Evolutionary conservation across 1,140 invertebrate genomes (phyloP).

Genomic region (Bombus confusus): DNA sequence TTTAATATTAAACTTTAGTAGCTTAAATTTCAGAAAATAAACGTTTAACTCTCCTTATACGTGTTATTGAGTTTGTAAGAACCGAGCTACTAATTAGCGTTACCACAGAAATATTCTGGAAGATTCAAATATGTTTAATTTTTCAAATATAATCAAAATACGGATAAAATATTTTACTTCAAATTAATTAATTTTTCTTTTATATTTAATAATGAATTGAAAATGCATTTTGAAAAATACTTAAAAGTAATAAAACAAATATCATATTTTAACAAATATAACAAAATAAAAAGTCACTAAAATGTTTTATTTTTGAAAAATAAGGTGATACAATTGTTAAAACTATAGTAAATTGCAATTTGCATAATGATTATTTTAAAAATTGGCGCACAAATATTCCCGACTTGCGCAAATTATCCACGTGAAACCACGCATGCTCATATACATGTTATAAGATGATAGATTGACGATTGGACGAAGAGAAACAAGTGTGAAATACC

Average conservation of each 20-base stretch:
- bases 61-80: accelerated
- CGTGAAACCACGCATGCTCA: slow-evolving; percentile 22
- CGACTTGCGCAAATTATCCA: slow-evolving; percentile 14
- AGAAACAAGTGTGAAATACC: slow-evolving; percentile 15
- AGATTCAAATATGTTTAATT: background rate
- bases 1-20: background rate
- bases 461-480: slow-evolving; percentile 1
- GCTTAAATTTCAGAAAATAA: background rate
- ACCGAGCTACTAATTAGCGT: background rate
- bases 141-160: background rate
- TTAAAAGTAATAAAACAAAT: background rate
- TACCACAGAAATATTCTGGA: background rate
- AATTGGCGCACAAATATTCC: background rate
- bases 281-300: background rate
- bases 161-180: too few relatives aligned
- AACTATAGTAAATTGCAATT: background rate
- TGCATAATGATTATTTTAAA: background rate
- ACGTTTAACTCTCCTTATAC: accelerated
- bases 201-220: background rate
- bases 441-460: slow-evolving; percentile 6
- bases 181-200: background rate
- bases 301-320: too few relatives aligned
- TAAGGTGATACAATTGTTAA: background rate
- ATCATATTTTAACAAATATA: background rate
- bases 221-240: background rate